Conservation (phyloP, 2,888 invertebrate genomes). For the Stictocephala bisonia region DNA sequence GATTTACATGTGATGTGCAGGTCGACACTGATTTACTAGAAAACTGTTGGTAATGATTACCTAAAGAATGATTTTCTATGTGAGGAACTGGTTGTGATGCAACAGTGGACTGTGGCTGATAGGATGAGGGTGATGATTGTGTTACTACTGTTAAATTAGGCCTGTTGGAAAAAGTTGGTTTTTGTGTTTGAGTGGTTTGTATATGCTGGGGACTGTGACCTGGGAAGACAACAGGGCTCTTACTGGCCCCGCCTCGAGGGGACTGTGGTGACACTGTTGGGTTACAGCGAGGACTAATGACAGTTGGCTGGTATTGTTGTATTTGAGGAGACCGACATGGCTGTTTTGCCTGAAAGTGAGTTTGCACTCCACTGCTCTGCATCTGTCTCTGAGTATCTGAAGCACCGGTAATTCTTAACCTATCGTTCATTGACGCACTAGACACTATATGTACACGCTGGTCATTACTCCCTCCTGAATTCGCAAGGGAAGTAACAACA, state of each 20-base stretch:
- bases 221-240: conserved; percentile 43
- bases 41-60: conserved; percentile 24
- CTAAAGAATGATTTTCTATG: conserved; percentile 14
- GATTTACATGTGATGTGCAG: conserved; percentile 30
- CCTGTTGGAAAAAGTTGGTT: conserved; percentile 55
- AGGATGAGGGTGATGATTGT: conserved; percentile 37
- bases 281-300: conserved; percentile 54
- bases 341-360: conserved; percentile 24
- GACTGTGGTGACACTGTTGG: conserved; percentile 39
- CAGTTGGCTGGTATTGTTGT: conserved; percentile 45
- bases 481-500: conserved; percentile 53
- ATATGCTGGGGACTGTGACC: conserved; percentile 31
- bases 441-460: conserved; percentile 49
- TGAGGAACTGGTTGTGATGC: conserved; percentile 1
- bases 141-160: conserved; percentile 61
- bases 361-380: conserved; percentile 40
- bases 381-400: conserved; percentile 46
- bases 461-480: conserved; percentile 44
- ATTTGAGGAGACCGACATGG: conserved; percentile 25
- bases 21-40: not conserved
- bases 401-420: conserved; percentile 39
- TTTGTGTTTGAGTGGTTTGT: conserved; percentile 46
- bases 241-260: conserved; percentile 41
- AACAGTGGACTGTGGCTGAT: conserved; percentile 17
- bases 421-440: conserved; percentile 45